A percentile compares a stretch with the other conserved stretches of the same genome.
phyloP scores from a whole-genome alignment of 2,888 invertebrate genomes.

The Aphidoletes aphidimyza region DNA sequence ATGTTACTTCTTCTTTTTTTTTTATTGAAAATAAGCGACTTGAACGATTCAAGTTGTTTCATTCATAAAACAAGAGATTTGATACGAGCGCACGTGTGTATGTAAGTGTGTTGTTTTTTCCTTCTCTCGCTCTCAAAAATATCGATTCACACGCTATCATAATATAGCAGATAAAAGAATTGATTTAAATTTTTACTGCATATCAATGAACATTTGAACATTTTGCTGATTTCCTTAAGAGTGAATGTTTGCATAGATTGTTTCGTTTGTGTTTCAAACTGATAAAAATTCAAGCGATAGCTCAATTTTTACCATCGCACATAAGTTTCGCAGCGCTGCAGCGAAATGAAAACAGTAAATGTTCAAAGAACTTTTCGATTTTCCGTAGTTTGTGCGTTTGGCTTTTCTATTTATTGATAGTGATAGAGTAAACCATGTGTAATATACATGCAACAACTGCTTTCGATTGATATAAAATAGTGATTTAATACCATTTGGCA shows the following conservation, averaged over 20 bases:
- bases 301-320: no score
- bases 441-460: slow-evolving; percentile 17
- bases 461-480: slow-evolving; percentile 29
- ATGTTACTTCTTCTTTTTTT: background rate
- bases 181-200: slow-evolving; percentile 19
- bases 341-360: no score
- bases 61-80: slow-evolving; percentile 6
- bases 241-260: background rate
- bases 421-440: background rate
- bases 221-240: no score
- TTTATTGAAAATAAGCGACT: background rate
- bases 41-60: slow-evolving; percentile 27
- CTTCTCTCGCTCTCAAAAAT: background rate
- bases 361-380: no score
- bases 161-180: background rate
- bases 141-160: background rate
- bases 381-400: no score
- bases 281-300: no score
- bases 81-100: background rate
- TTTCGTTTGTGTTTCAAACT: background rate
- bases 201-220: background rate
- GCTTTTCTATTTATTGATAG: background rate
- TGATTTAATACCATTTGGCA: slow-evolving; percentile 23
- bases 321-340: no score
- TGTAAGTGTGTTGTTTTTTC: no score